A percentile compares a stretch with the other conserved stretches of the same genome.
These are phyloP conservation scores for Halocynthia roretzi DNA, from an alignment of 23 tunicate genomes.

Conservation along the genomic window DNA sequence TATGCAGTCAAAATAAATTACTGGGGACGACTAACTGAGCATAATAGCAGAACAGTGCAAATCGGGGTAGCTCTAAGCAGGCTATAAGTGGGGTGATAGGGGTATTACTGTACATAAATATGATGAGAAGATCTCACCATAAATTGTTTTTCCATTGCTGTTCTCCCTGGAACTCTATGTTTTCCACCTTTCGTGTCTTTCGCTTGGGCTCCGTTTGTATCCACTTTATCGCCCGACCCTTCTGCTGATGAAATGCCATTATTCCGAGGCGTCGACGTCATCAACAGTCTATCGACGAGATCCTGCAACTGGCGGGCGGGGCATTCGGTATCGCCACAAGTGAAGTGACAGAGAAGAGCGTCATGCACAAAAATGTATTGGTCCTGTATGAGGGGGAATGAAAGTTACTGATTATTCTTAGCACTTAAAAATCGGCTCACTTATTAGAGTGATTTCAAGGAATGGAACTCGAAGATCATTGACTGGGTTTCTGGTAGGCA, in stretches of 20 bases:
- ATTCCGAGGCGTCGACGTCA: neutral
- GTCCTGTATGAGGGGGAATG: slow-evolving; percentile 24
- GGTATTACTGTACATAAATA: no score
- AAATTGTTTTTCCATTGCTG: slow-evolving; percentile 70
- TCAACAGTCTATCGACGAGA: slow-evolving; percentile 29
- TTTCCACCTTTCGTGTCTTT: slow-evolving; percentile 11
- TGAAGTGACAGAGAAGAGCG: slow-evolving; percentile 63
- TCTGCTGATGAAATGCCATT: neutral
- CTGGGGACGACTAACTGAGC: no score
- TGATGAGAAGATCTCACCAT: slow-evolving; percentile 15
- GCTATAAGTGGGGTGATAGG: no score
- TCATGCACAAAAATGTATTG: slow-evolving; percentile 90
- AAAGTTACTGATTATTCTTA: neutral
- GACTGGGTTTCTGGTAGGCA: no score
- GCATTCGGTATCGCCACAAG: slow-evolving; percentile 60
- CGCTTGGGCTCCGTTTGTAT: neutral
- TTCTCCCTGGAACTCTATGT: neutral
- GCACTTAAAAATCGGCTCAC: no score
- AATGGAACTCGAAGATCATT: no score
- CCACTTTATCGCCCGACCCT: neutral
- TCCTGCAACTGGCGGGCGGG: slow-evolving; percentile 27
- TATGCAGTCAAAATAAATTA: no score
- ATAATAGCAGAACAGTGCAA: no score
- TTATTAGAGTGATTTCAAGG: no score
- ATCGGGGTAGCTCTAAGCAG: no score